Evolutionary conservation across 2,888 invertebrate genomes (phyloP), one percentile per base, ranked within the genome.

Genomic region (Cerastoderma edule): DNA sequence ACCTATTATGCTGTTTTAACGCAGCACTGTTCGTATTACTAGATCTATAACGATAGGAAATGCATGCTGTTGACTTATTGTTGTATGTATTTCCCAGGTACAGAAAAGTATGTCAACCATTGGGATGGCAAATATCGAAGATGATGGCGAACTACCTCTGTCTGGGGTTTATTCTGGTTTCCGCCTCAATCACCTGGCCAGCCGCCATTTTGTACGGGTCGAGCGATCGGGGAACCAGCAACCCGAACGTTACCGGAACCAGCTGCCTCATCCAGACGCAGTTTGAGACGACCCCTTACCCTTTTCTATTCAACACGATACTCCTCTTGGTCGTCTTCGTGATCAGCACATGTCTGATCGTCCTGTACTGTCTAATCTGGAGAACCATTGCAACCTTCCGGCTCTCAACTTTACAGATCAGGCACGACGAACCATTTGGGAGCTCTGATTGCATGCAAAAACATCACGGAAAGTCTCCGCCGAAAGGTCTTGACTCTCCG

Each of bases 191-290:
- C 16, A 32, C 56, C 19, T 56, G 56, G 56, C 56, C 56, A 2
- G 56, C 56, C 2, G 73, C 79, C 10, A 35, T 77, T 8, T 13
- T 83, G 44, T 77, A 76, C 60, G 79, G 79, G 1, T n/a, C 50
- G 0, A 71, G 68, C 33, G 32, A 33, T 19, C 72, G 66, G 5
- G 2, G 57, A 6, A 67, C 54, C 8, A 46, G 44, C 0, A 30
- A 70, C 33, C 39, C 60, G 32, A 67, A 54, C 35, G 27, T 78
- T 13, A 73, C 66, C 0, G 81, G 78, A 22, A 22, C 56, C 1
- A 35, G 73, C 2, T 81, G 78, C 63, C 68, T 57, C 27, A 75
- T 72, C 32, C 65, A 67, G 13, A 73, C 78, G 33, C 32, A 27
- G 22, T 73, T 72, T 46, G 67, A 66, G 64, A 53, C 3, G 6